Percentiles rank a stretch among this genome's conserved stretches.
Conservation (phyloP, 2,888 invertebrate species). For the Conchocele bisecta region DNA sequence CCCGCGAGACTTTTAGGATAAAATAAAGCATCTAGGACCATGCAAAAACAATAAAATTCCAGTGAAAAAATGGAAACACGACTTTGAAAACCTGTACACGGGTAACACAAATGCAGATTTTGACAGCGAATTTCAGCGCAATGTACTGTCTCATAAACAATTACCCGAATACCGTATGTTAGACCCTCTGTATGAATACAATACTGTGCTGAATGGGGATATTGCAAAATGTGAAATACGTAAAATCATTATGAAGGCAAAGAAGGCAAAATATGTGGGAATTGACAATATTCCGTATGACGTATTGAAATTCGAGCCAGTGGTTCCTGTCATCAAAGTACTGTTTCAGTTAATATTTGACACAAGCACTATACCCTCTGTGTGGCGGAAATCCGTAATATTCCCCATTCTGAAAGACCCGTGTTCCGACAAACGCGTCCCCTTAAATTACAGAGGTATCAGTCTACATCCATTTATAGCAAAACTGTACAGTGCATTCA, state of each 20-base stretch:
- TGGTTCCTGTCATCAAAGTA: constrained; percentile 14
- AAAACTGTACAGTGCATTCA: constrained; percentile 30
- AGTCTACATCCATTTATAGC: constrained; percentile 30
- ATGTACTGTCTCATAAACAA: too few relatives aligned
- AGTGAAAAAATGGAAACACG: too few relatives aligned
- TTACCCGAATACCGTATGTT: too few relatives aligned
- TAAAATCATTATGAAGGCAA: constrained; percentile 9
- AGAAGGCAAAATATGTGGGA: neutral
- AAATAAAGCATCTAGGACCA: too few relatives aligned
- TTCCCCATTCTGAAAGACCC: constrained; percentile 16
- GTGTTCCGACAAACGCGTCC: neutral
- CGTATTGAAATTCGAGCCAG: neutral
- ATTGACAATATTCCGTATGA: constrained; percentile 1
- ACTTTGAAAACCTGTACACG: too few relatives aligned
- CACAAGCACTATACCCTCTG: constrained; percentile 11
- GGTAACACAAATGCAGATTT: too few relatives aligned
- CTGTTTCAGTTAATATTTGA: constrained; percentile 29
- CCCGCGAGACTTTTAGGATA: too few relatives aligned
- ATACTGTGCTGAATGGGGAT: too few relatives aligned
- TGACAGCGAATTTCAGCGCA: too few relatives aligned
- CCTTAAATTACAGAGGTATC: constrained; percentile 33
- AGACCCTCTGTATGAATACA: too few relatives aligned
- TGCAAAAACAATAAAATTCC: too few relatives aligned
- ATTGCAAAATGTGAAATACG: too few relatives aligned
- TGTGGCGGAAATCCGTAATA: constrained; percentile 25